Evolutionary conservation across 2,797 vertebrate species (phyloP), one percentile per base, ranked within the genome.

Genomic region (Hypotaenidia okinawae): DNA sequence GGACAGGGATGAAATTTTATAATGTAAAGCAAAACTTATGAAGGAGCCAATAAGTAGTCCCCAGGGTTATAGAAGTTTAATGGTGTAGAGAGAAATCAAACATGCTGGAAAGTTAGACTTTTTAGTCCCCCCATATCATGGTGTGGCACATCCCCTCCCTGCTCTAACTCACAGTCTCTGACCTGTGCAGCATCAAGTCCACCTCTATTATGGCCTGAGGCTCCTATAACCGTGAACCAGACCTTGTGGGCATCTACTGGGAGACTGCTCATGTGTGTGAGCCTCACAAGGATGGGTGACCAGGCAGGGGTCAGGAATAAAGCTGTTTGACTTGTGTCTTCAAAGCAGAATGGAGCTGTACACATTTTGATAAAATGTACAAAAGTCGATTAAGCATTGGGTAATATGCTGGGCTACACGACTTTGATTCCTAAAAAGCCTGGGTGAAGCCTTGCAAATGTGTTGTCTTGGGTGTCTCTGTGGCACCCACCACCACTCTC

Each of bases 71-170:
- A 61, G 32, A 5, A 49, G 6, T 8, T 45, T 57, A 64, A 37
- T 0, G 4, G 27, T 9, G n/a, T 8, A 45, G 28, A 63, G 22
- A 57, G 27, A 47, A 54, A 16, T 12, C 39, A 67, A 61, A 14
- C 19, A 58, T 30, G 5, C 17, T 54, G 16, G 17, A 67, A 75
- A 83, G 14, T 7, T 72, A 1, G 3, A 10, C 54, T 72, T 72
- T 30, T 7, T 22, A 37, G 13, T 43, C 5, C 6, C 23, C 3
- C 12, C 32, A 19, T 13, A 61, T 28, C 2, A 0, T 10, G 9
- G 6, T 24, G 21, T 19, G 23, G 22, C 13, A 16, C 16, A 17
- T 19, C 43, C 43, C 43, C 43, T 35, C 11, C 17, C 7, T 15
- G 1, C 1, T 4, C 11, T 22, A 64, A 59, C 24, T 13, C 39